Evolutionary conservation across 2,888 invertebrate species (phyloP).

Genomic region (Tanytarsus gracilentus): DNA sequence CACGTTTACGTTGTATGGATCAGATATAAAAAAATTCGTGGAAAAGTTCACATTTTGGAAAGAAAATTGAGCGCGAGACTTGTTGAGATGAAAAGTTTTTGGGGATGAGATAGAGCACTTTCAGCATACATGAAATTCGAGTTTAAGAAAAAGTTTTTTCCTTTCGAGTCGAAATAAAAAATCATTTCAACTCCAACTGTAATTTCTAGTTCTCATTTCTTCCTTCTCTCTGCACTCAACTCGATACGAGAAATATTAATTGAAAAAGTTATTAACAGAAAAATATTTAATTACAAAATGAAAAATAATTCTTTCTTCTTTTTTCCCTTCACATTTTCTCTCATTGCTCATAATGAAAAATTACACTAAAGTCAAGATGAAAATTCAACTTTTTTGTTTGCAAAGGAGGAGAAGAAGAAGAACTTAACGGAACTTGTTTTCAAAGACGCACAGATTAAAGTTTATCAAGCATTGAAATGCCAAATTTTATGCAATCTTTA

Average conservation of each 20-base stretch:
- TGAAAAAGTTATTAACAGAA: constrained; percentile 29
- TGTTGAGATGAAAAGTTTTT: too few relatives aligned
- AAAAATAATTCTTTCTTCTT: constrained; percentile 25
- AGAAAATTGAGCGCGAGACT: too few relatives aligned
- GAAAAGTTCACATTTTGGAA: too few relatives aligned
- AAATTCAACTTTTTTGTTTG: neutral
- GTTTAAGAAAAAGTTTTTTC: neutral
- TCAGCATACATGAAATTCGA: too few relatives aligned
- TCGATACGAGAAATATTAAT: constrained; percentile 28
- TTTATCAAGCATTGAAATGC: too few relatives aligned
- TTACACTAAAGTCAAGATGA: constrained; percentile 17
- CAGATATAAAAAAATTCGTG: too few relatives aligned
- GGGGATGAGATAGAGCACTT: too few relatives aligned
- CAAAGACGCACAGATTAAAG: too few relatives aligned
- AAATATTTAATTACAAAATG: constrained; percentile 28
- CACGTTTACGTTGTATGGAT: too few relatives aligned
- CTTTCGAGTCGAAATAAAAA: neutral
- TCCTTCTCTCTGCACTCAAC: neutral
- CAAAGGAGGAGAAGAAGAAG: neutral
- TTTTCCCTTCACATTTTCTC: neutral
- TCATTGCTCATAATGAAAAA: constrained; percentile 9
- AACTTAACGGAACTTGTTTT: too few relatives aligned
- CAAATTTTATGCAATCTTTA: too few relatives aligned
- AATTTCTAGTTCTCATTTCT: neutral
- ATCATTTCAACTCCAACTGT: neutral